These are phyloP conservation scores for Caenorhabditis panamensis DNA, from an alignment of 2,888 invertebrate genomes.

Conservation along the genomic window DNA sequence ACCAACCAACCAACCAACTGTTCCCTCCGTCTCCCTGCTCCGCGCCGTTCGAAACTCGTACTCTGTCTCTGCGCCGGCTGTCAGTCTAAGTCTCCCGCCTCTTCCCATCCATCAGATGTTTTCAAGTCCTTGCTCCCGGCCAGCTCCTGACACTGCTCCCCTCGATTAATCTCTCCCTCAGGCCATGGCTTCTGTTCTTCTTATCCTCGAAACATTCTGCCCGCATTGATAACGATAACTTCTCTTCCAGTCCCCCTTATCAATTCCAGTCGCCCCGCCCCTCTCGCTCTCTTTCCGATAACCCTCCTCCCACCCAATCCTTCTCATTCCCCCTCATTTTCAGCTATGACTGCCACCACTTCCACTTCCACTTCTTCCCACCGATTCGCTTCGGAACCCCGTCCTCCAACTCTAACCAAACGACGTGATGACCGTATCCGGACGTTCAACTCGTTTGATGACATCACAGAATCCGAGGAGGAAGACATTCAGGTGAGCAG, in stretches of 20 bases:
- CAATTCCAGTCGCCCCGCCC: constrained; percentile 27
- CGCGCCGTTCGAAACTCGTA: constrained; percentile 36
- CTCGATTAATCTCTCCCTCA: constrained; percentile 47
- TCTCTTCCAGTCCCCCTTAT: constrained; percentile 16
- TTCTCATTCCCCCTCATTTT: constrained; percentile 1
- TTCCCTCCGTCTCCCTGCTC: constrained; percentile 18
- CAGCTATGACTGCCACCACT: constrained; percentile 55
- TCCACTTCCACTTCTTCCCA: constrained; percentile 42
- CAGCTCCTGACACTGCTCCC: constrained; percentile 42
- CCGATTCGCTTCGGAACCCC: constrained; percentile 51
- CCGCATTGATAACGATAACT: constrained; percentile 14
- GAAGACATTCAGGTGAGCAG: constrained; percentile 62
- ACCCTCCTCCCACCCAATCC: constrained; percentile 45
- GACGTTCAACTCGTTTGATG: constrained; percentile 66
- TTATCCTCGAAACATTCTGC: constrained; percentile 27
- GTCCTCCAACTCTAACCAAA: constrained; percentile 45
- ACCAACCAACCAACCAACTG: constrained; percentile 27
- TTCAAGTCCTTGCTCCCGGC: constrained; percentile 32
- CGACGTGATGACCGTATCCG: constrained; percentile 66
- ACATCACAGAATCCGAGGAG: constrained; percentile 68
- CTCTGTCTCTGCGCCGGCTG: constrained; percentile 35
- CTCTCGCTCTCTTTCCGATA: constrained; percentile 33
- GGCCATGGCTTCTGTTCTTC: constrained; percentile 12
- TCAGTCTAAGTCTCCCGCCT: constrained; percentile 35
- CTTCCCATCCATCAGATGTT: constrained; percentile 48